Conservation (phyloP, 2,797 vertebrate species). For the Danionella dracula region DNA sequence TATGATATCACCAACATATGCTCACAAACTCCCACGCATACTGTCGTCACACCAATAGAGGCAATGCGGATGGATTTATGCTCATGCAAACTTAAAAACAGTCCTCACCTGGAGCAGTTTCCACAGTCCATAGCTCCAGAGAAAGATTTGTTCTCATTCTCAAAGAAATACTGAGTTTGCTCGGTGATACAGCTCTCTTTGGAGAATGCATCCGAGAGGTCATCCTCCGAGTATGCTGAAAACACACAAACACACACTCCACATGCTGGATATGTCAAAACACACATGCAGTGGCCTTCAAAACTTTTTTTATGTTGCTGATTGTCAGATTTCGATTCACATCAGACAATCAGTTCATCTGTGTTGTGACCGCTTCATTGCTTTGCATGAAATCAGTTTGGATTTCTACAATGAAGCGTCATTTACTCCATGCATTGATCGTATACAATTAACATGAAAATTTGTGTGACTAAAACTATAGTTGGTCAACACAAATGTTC, state of each 20-base stretch:
- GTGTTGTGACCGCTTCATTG: neutral
- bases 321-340: neutral
- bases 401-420: neutral
- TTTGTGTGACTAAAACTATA: no score
- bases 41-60: neutral
- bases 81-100: neutral
- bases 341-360: neutral
- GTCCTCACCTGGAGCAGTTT: constrained; percentile 91
- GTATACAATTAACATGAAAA: no score
- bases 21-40: constrained; percentile 24
- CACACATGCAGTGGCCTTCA: neutral
- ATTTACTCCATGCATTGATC: neutral
- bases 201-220: constrained; percentile 79
- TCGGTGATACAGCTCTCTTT: constrained; percentile 98
- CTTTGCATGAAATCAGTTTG: neutral
- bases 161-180: constrained; percentile 98
- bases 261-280: neutral
- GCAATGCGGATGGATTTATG: neutral
- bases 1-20: constrained; percentile 24
- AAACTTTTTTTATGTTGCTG: neutral
- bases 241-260: constrained; percentile 22
- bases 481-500: no score
- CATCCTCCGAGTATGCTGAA: constrained; percentile 80
- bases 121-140: constrained; percentile 89
- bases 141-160: constrained; percentile 88